A percentile compares a stretch with the other conserved stretches of the same genome.
These are phyloP conservation scores for Trichogramma evanescens DNA, from an alignment of 2,888 invertebrate genomes.

Conservation along the genomic window DNA sequence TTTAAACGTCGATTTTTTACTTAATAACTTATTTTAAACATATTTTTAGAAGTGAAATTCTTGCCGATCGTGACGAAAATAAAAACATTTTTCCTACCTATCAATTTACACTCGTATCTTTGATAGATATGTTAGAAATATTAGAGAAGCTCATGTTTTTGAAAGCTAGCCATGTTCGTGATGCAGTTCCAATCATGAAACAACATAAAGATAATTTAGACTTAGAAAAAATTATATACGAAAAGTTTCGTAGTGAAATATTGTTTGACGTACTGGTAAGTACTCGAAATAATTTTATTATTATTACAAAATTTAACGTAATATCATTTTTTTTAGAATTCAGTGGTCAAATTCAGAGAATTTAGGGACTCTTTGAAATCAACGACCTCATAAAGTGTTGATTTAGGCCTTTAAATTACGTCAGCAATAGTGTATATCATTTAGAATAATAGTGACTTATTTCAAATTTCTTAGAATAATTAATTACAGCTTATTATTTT, in stretches of 20 bases:
- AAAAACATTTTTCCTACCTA: constrained; percentile 17
- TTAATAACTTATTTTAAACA: background rate
- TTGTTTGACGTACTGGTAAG: constrained; percentile 17
- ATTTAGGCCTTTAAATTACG: too few relatives aligned
- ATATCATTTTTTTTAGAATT: constrained; percentile 12
- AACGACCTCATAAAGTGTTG: too few relatives aligned
- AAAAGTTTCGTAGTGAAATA: constrained; percentile 11
- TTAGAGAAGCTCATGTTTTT: constrained; percentile 24
- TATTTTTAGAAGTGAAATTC: constrained; percentile 22
- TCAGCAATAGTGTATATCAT: too few relatives aligned
- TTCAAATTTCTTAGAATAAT: too few relatives aligned
- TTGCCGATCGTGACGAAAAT: constrained; percentile 19
- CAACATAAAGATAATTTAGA: background rate
- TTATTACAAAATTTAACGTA: background rate
- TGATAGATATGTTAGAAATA: constrained; percentile 25
- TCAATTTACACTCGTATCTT: constrained; percentile 23
- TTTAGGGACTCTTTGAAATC: constrained; percentile 2
- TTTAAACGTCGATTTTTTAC: background rate
- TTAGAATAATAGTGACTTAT: too few relatives aligned
- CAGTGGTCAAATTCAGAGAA: constrained; percentile 6
- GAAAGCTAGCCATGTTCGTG: background rate
- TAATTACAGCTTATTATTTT: too few relatives aligned
- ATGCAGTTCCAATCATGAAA: constrained; percentile 12
- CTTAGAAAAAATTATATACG: constrained; percentile 6
- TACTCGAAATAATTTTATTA: background rate